Evolutionary conservation across 2,888 invertebrate species (phyloP).

Genomic region (Thysanoteuthis rhombus): DNA sequence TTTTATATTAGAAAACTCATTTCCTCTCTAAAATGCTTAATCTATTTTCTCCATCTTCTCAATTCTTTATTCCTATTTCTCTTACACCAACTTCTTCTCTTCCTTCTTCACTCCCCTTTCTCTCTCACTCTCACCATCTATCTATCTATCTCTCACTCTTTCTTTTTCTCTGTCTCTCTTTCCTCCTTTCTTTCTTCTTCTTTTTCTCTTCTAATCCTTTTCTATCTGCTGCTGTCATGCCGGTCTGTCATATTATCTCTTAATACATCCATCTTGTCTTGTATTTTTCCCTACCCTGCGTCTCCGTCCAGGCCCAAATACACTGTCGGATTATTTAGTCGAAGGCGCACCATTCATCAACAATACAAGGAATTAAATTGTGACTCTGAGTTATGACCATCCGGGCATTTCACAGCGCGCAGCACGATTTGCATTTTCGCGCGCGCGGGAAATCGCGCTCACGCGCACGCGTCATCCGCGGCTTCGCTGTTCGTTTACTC

Average conservation of each 20-base stretch:
- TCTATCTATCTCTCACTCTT: background rate
- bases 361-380: background rate
- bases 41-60: background rate
- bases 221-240: background rate
- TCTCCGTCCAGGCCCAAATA: background rate
- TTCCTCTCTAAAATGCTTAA: background rate
- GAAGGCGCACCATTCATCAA: background rate
- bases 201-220: background rate
- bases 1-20: background rate
- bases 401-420: background rate
- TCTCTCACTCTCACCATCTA: background rate
- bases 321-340: background rate
- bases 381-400: background rate
- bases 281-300: background rate
- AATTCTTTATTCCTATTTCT: background rate
- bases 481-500: background rate
- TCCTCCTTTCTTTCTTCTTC: fast-evolving
- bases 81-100: background rate
- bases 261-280: background rate
- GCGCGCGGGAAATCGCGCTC: background rate
- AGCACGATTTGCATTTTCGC: background rate
- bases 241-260: background rate
- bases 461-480: background rate
- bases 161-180: background rate
- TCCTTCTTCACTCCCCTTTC: fast-evolving